Percentiles rank a stretch among this genome's conserved stretches.
These are phyloP conservation scores for Asobara japonica DNA, from an alignment of 1,140 invertebrate species.

Conservation along the genomic window DNA sequence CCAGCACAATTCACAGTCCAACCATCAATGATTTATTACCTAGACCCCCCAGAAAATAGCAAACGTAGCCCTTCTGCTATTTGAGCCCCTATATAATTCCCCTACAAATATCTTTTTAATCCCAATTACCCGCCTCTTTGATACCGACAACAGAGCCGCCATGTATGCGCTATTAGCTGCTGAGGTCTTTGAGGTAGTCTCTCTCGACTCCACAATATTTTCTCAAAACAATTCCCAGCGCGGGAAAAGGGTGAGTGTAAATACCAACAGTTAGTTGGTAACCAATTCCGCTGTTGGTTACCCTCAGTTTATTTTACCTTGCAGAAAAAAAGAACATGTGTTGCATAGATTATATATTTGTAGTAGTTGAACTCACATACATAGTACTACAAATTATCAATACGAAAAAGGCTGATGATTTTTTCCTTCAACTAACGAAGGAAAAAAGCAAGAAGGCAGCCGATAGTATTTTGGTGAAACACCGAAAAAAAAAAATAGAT, in stretches of 20 bases:
- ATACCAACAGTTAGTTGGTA: slow-evolving; percentile 30
- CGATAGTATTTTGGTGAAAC: no score
- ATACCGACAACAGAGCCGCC: slow-evolving; percentile 18
- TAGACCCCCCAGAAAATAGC: not conserved
- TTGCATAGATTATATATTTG: not conserved
- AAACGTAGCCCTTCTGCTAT: not conserved
- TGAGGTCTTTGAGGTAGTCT: not conserved
- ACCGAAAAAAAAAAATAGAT: no score
- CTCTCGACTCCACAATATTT: no score
- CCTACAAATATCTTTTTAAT: slow-evolving; percentile 25
- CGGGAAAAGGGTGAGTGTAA: slow-evolving; percentile 21
- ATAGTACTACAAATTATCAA: no score
- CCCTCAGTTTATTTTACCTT: slow-evolving; percentile 6
- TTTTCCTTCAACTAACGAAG: no score
- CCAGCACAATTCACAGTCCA: no score
- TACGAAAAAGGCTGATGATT: no score
- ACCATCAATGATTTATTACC: slow-evolving; percentile 20
- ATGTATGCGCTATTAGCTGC: not conserved
- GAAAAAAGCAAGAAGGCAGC: no score
- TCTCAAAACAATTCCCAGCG: slow-evolving; percentile 21
- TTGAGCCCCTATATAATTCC: not conserved
- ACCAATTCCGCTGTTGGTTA: slow-evolving; percentile 16
- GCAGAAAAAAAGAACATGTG: not conserved
- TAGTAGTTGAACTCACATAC: not conserved
- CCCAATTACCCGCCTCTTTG: slow-evolving; percentile 31